Base-by-base conservation (phyloP, 2,797 vertebrate genomes). In the Peromyscus melanophrys region DNA sequence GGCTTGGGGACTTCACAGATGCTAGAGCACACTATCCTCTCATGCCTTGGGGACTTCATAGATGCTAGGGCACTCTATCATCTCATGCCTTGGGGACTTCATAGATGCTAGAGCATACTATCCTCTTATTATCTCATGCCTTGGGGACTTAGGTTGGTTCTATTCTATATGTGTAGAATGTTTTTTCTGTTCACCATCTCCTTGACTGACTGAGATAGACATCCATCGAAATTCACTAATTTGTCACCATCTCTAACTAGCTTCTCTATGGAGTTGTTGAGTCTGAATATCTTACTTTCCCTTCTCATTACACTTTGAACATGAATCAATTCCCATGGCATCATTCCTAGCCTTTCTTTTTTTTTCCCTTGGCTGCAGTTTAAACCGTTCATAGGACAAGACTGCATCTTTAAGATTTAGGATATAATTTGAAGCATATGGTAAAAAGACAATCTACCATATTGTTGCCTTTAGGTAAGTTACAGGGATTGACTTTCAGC, bases 381-480 rank as follows among this genome's bases (percentile, higher is more conserved):
- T 69, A 57, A 88, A 76, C 73, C 78, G 65, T 52, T 78, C 23
- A 0, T 65, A 29, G 49, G 9, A 76, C 89, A 71, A 65, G 46
- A 76, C 2, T 69, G 14, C 31, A 31, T 63, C 55, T 16, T 67
- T 63, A 95, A 65, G 8, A 86, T 82, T 93, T 80, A 81, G 43
- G 34, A 27, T 75, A 71, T 78, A 90, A 14, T 93, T 8, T 95
- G 92, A 37, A 95, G 31, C 21, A 89, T 29, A 69, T 10, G 31
- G 63, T 67, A 69, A 69, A 21, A 78, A 85, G 31, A 34, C 81
- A 46, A 91, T 75, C 1, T 4, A 65, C 46, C 43, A 55, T 82
- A 55, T 21, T 92, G 29, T 80, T 76, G 43, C 76, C 34, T 92
- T 89, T 94, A 63, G 43, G 43, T 81, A 84, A 92, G 65, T 89